Conservation (phyloP, 2,888 invertebrate genomes). For the Leucozona laternaria region DNA sequence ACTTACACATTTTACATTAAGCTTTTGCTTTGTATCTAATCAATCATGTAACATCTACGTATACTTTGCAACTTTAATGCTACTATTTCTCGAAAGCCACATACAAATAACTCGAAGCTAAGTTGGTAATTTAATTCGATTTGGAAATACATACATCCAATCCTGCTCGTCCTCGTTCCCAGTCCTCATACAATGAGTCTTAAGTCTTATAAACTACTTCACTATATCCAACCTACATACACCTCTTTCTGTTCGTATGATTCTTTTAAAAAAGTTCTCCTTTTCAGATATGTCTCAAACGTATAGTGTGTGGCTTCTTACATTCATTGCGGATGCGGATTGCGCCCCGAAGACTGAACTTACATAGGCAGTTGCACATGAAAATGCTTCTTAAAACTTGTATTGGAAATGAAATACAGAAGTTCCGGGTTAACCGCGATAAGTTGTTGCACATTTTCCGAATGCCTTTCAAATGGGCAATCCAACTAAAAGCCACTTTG, state of each 20-base stretch:
- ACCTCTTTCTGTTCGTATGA: constrained; percentile 9
- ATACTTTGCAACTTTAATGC: constrained; percentile 10
- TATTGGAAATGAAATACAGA: constrained; percentile 76
- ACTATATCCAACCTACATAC: neutral
- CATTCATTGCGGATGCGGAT: constrained; percentile 42
- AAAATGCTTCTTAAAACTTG: constrained; percentile 75
- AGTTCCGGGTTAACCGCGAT: constrained; percentile 75
- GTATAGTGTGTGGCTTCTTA: constrained; percentile 43
- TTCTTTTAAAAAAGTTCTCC: constrained; percentile 54
- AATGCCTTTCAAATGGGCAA: constrained; percentile 73
- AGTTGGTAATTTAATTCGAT: constrained; percentile 73
- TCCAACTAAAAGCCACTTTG: constrained; percentile 76
- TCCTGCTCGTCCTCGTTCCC: too few species aligned
- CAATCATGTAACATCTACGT: neutral
- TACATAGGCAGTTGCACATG: constrained; percentile 76
- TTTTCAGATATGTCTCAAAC: constrained; percentile 26
- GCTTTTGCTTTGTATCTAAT: neutral
- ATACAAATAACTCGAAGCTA: constrained; percentile 65
- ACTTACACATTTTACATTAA: neutral
- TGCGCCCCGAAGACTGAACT: constrained; percentile 31
- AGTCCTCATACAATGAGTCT: constrained; percentile 32
- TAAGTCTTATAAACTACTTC: constrained; percentile 20
- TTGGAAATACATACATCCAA: constrained; percentile 43
- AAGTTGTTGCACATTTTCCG: constrained; percentile 75
- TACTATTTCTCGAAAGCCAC: constrained; percentile 40